Conservation (phyloP, 2,888 invertebrate species). For the Lasius fuliginosus region DNA sequence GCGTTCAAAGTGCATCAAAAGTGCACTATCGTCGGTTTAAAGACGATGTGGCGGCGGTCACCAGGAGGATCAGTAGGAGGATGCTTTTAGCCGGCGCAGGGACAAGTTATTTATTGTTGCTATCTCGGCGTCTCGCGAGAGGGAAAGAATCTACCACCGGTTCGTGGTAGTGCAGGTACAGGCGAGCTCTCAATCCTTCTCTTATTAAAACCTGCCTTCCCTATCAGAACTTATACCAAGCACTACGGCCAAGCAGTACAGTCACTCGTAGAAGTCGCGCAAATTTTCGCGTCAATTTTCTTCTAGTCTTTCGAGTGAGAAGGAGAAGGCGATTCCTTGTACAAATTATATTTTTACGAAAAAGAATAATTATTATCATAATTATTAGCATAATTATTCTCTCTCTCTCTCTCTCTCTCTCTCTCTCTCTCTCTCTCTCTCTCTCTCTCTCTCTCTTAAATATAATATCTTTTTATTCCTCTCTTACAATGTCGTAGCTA, state of each 20-base stretch:
- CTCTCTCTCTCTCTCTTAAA: not conserved
- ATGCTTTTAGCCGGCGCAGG: slow-evolving; percentile 83
- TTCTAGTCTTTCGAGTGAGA: not conserved
- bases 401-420: not conserved
- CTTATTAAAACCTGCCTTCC: slow-evolving; percentile 86
- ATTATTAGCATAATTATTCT: not conserved
- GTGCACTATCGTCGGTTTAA: slow-evolving; percentile 38
- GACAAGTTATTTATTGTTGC: slow-evolving; percentile 85
- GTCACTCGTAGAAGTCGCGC: slow-evolving; percentile 75
- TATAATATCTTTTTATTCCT: not conserved
- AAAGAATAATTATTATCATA: not conserved
- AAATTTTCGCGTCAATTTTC: slow-evolving; percentile 18
- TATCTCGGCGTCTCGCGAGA: slow-evolving; percentile 80
- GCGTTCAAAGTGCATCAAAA: slow-evolving; percentile 51
- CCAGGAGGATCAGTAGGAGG: slow-evolving; percentile 77
- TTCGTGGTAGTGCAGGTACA: slow-evolving; percentile 75
- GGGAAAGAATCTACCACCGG: slow-evolving; percentile 68
- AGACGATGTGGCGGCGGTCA: slow-evolving; percentile 62
- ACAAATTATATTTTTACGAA: not conserved
- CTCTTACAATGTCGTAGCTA: not conserved
- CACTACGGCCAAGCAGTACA: slow-evolving; percentile 76
- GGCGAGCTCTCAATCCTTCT: slow-evolving; percentile 84
- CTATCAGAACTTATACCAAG: slow-evolving; percentile 82
- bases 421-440: not conserved
- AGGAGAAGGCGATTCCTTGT: not conserved